Percentiles rank a stretch among this genome's conserved stretches.
These are phyloP conservation scores for Eurytoma californica DNA, from an alignment of 2,888 invertebrate genomes.

Conservation along the genomic window DNA sequence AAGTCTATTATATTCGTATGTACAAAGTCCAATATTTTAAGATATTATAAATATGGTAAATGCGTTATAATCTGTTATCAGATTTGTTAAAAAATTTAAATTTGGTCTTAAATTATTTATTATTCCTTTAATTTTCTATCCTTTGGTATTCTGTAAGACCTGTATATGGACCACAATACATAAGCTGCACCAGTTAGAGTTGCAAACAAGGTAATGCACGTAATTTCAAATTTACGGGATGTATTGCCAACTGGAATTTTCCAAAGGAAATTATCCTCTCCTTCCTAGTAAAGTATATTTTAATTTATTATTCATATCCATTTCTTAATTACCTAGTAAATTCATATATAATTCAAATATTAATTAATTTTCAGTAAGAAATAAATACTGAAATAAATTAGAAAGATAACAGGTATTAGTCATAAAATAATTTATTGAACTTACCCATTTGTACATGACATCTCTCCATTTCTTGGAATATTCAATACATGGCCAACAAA, in stretches of 20 bases:
- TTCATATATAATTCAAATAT: not conserved
- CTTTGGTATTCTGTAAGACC: slow-evolving; percentile 44
- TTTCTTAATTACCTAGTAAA: not conserved
- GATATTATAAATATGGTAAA: slow-evolving; percentile 49
- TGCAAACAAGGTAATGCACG: slow-evolving; percentile 63
- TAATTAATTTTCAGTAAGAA: too few relatives aligned
- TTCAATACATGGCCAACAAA: slow-evolving; percentile 67
- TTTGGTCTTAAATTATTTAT: slow-evolving; percentile 16
- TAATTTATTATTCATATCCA: slow-evolving; percentile 16
- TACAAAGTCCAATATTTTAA: slow-evolving; percentile 51
- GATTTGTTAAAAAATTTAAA: slow-evolving; percentile 27
- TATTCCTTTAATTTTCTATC: slow-evolving; percentile 45
- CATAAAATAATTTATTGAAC: not conserved
- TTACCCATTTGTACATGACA: slow-evolving; percentile 66
- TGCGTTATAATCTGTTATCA: slow-evolving; percentile 34
- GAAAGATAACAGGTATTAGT: too few relatives aligned
- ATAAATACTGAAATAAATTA: too few relatives aligned
- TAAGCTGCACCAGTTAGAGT: slow-evolving; percentile 64
- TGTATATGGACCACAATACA: slow-evolving; percentile 61
- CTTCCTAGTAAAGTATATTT: slow-evolving; percentile 60
- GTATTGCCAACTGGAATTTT: slow-evolving; percentile 67
- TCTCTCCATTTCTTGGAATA: slow-evolving; percentile 67
- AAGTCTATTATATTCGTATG: slow-evolving; percentile 44
- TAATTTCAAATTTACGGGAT: slow-evolving; percentile 58
- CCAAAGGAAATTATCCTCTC: slow-evolving; percentile 63